Base-by-base conservation (phyloP, 2,888 invertebrate species). In the Hipparchia sbordonii region DNA sequence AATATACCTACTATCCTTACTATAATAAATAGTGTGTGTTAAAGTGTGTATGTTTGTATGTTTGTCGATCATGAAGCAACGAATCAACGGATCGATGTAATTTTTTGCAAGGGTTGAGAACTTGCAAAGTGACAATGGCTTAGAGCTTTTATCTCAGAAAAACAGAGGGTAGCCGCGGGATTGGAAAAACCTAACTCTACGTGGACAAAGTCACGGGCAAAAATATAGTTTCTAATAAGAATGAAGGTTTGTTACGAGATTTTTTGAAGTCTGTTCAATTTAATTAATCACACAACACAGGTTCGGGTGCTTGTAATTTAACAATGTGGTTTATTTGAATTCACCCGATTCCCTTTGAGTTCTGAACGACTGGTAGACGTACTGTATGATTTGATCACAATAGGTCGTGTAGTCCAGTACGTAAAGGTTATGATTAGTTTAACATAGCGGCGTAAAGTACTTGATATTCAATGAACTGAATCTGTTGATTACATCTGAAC, bases 381-480 rank as follows among this genome's bases (percentile, higher is more conserved):
- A 39, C 39, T 39, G 23, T 54, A n/a, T 54, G 54, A 48, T 48
- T 4, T 48, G 8, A n/a, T n/a, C 57, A 59, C 51, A 61, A 33
- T 52, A n/a, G 52, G 52, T 12, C 10, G 10, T 13, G 9, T 61
- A 67, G 56, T 65, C 59, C 46, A 62, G 48, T 72, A 68, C 72
- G 72, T 6, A 59, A 67, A 56, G 57, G 51, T 33, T 68, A 23
- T 51, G 48, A 60, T 33, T 23, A 48, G 33, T 48, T 68, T 1
- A 48, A 68, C 51, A 71, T 9, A 63, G 23, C 52, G 62, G n/a
- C 33, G 59, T 70, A 74, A 72, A 70, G 62, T 59, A 70, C 13
- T 70, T 51, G 57, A 67, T 68, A 68, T 71, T 71, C 68, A 65
- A 56, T 71, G 71, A 68, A 70, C 68, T 65, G 74, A 67, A 75